Percentiles rank a stretch among this genome's conserved stretches.
Conservation (phyloP, 2,797 vertebrate genomes). For the Chelon auratus region DNA sequence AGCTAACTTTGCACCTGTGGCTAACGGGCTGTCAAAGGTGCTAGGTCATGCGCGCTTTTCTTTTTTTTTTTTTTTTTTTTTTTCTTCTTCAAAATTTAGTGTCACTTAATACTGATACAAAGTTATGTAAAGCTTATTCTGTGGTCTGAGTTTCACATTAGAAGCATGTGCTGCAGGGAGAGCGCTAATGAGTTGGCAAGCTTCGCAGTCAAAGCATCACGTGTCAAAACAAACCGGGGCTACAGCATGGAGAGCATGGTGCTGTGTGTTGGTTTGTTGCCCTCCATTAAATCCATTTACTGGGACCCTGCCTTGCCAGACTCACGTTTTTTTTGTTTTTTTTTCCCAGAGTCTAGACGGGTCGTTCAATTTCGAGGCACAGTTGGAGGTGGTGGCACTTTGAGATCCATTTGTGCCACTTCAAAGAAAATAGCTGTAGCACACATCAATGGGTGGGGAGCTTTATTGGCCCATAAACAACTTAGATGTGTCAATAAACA, state of each 20-base stretch:
- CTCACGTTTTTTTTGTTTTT: too few relatives aligned
- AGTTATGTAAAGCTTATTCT: not conserved
- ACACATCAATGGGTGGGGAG: not conserved
- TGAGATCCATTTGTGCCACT: too few relatives aligned
- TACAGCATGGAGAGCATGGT: not conserved
- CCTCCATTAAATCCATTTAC: too few relatives aligned
- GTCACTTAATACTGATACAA: not conserved
- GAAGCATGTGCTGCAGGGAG: not conserved
- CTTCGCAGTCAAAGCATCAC: slow-evolving; percentile 56
- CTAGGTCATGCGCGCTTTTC: not conserved
- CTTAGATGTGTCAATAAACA: not conserved
- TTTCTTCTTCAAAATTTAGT: not conserved
- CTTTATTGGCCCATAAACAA: not conserved
- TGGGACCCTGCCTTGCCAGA: too few relatives aligned
- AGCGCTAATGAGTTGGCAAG: not conserved
- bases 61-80: not conserved
- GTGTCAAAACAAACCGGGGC: slow-evolving; percentile 80
- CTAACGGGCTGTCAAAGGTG: not conserved
- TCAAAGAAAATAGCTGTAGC: too few relatives aligned
- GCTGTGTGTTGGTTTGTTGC: too few relatives aligned
- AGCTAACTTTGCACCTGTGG: slow-evolving; percentile 10
- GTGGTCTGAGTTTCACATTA: fast-evolving
- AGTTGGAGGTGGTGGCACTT: too few relatives aligned
- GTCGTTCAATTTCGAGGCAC: too few relatives aligned
- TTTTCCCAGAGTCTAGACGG: too few relatives aligned